Base-by-base conservation (phyloP, 2,888 invertebrate genomes). In the Acheta domesticus region DNA sequence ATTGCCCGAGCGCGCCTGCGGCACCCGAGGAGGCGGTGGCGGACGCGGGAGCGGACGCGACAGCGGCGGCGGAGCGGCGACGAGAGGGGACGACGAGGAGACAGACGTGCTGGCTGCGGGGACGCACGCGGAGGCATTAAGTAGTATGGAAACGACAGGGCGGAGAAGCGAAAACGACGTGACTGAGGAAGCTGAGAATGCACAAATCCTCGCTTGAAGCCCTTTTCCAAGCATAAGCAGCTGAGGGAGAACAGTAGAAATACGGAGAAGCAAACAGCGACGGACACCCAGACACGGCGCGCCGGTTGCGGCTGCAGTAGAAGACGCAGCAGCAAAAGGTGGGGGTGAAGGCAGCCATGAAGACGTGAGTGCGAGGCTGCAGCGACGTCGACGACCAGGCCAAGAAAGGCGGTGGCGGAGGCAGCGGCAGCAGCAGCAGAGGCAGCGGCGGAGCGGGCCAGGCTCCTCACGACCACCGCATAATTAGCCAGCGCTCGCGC, bases 401-500 rank as follows among this genome's bases (percentile, higher is more conserved):
- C 8, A 62, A 8, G 62, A 8, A 3, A n/a, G n/a, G 12, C 36
- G 36, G 36, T 36, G 36, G 36, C 36, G 36, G 36, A 3, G 62
- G 62, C 14, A 5, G 62, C 23, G 23, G 23, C 23, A 2, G 23
- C 23, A 23, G 23, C 23, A 23, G 23, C 23, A 23, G 23, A 23
- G 23, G 23, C 23, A 23, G 23, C 23, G 62, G 62, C 14, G 8
- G 62, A 12, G 23, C 16, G 62, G 11, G n/a, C 62, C 62, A 19
- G 62, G 62, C n/a, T 62, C 62, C 4, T 62, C 16, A 62, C 62
- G 62, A 62, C 62, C 62, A 62, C 62, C 62, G 62, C 62, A 12
- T 62, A 62, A 62, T 62, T 62, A 62, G 62, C 62, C 36, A 62
- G 62, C 62, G 62, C n/a, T n/a, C 62, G 14, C 62, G 62, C 62